phyloP scores from a whole-genome alignment of 2,888 invertebrate genomes.

The Meghimatium bilineatum region DNA sequence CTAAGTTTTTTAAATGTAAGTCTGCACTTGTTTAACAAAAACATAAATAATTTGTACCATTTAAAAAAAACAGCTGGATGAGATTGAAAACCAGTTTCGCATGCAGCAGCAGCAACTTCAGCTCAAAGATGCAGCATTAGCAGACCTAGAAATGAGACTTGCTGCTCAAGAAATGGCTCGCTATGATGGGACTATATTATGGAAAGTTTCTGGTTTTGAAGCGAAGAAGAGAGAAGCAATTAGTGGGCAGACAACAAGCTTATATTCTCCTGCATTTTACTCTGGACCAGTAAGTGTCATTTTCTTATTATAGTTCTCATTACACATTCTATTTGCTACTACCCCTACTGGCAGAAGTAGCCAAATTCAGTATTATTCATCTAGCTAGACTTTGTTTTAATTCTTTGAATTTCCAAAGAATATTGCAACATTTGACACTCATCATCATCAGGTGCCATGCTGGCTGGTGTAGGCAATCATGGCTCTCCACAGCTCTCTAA shows the following conservation, averaged over 20 bases:
- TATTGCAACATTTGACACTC: no score
- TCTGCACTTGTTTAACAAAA: no score
- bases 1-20: no score
- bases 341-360: no score
- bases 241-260: conserved; percentile 66
- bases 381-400: no score
- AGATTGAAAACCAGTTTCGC: conserved; percentile 47
- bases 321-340: no score
- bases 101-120: conserved; percentile 48
- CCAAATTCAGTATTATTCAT: no score
- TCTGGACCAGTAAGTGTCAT: conserved; percentile 62
- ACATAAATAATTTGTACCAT: no score
- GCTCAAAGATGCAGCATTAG: conserved; percentile 54
- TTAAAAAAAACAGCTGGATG: conserved; percentile 41
- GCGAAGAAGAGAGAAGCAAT: conserved; percentile 66
- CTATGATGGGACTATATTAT: conserved; percentile 73
- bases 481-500: no score
- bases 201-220: conserved; percentile 72
- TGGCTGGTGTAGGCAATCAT: no score
- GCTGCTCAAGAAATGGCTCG: conserved; percentile 65
- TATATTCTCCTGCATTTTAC: conserved; percentile 75
- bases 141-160: conserved; percentile 65
- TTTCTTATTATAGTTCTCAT: not conserved
- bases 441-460: no score
- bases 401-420: no score